Percentiles rank a stretch among this genome's conserved stretches.
These are phyloP conservation scores for Osedax frankpressi DNA, from an alignment of 2,888 invertebrate genomes.

Conservation along the genomic window DNA sequence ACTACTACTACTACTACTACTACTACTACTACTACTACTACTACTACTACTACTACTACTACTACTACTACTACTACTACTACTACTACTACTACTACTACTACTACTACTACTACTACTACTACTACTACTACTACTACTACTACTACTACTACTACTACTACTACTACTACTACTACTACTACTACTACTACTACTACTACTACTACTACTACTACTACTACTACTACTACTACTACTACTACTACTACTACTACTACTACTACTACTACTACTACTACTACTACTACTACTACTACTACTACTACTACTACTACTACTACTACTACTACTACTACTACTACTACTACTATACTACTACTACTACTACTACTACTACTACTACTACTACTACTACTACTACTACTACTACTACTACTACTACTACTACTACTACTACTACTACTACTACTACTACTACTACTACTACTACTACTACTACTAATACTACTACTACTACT, in stretches of 20 bases:
- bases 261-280: constrained; percentile 18
- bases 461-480: background rate
- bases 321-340: constrained; percentile 18
- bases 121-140: background rate
- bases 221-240: constrained; percentile 20
- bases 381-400: constrained; percentile 20
- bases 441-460: background rate
- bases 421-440: background rate
- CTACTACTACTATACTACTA: constrained; percentile 15
- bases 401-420: constrained; percentile 17
- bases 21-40: background rate
- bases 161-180: background rate
- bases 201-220: constrained; percentile 21
- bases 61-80: background rate
- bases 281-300: constrained; percentile 17
- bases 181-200: constrained; percentile 21
- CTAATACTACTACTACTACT: background rate
- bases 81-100: background rate
- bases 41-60: background rate
- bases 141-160: background rate
- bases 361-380: constrained; percentile 12
- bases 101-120: background rate
- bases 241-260: constrained; percentile 20
- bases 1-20: background rate
- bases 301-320: constrained; percentile 19